phyloP scores from a whole-genome alignment of 2,888 invertebrate species.

The Disparrhopalites patrizii region DNA sequence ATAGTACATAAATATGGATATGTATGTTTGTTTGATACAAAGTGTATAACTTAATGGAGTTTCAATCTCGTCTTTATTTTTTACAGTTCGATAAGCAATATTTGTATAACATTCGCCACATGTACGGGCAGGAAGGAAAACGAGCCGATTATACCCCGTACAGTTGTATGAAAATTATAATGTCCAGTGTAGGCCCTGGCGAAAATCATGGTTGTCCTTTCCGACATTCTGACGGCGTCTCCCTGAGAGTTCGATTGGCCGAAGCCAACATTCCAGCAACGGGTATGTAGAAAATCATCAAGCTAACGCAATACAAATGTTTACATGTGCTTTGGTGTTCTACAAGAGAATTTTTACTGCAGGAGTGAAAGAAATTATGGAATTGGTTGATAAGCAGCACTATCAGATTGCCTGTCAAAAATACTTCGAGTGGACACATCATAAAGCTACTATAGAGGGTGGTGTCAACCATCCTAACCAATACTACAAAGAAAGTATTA shows the following conservation, averaged over 20 bases:
- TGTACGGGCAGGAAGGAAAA: constrained; percentile 93
- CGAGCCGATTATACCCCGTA: constrained; percentile 83
- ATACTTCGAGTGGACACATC: constrained; percentile 72
- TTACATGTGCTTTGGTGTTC: too few relatives aligned
- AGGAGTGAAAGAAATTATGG: constrained; percentile 68
- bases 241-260: constrained; percentile 68
- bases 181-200: constrained; percentile 66
- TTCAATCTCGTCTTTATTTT: too few relatives aligned
- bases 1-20: too few relatives aligned
- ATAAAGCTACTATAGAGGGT: constrained; percentile 60
- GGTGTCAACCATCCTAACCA: constrained; percentile 87
- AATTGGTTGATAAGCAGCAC: constrained; percentile 69
- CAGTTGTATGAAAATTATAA: constrained; percentile 88
- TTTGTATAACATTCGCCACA: constrained; percentile 84
- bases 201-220: constrained; percentile 94
- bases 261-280: constrained; percentile 62
- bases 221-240: constrained; percentile 68
- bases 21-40: too few relatives aligned
- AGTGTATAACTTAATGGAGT: too few relatives aligned
- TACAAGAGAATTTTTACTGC: constrained; percentile 50
- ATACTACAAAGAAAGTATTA: constrained; percentile 78
- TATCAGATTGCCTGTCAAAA: constrained; percentile 85
- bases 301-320: not conserved
- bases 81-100: constrained; percentile 84
- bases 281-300: constrained; percentile 51